phyloP scores from a whole-genome alignment of 2,797 vertebrate species.

The Pterois miles region DNA sequence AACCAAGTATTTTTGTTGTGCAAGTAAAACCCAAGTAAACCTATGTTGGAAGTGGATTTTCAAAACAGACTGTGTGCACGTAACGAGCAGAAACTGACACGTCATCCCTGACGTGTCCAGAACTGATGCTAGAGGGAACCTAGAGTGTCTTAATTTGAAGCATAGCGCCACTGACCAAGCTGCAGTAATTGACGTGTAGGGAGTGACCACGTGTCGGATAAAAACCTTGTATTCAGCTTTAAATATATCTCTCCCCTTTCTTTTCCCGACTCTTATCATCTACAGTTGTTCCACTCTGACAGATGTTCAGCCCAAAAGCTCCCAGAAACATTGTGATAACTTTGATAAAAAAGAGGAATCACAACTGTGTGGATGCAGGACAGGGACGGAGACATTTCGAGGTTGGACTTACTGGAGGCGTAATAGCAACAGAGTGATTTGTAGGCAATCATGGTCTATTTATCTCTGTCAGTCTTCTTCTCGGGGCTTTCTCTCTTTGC shows the following conservation, averaged over 20 bases:
- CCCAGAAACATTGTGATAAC: background rate
- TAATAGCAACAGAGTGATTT: constrained; percentile 50
- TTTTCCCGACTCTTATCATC: background rate
- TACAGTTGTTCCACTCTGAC: background rate
- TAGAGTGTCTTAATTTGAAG: no score
- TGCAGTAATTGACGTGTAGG: no score
- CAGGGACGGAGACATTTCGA: constrained; percentile 11
- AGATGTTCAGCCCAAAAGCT: background rate
- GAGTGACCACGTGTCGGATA: background rate
- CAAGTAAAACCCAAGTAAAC: no score
- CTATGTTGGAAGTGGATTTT: no score
- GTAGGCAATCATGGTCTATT: constrained; percentile 51
- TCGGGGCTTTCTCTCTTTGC: constrained; percentile 39
- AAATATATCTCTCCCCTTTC: background rate
- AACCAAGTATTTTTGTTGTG: no score
- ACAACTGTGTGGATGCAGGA: background rate
- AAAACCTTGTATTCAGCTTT: background rate
- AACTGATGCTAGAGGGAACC: no score
- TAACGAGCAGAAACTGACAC: no score
- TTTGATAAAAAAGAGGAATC: constrained; percentile 10
- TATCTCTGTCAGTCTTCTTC: constrained; percentile 55
- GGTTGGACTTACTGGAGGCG: constrained; percentile 23
- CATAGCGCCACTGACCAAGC: no score
- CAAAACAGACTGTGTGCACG: no score
- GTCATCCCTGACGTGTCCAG: no score